Evolutionary conservation across 2,888 invertebrate genomes (phyloP), one percentile per base, ranked within the genome.

Genomic region (Lasioglossum oenotherae): DNA sequence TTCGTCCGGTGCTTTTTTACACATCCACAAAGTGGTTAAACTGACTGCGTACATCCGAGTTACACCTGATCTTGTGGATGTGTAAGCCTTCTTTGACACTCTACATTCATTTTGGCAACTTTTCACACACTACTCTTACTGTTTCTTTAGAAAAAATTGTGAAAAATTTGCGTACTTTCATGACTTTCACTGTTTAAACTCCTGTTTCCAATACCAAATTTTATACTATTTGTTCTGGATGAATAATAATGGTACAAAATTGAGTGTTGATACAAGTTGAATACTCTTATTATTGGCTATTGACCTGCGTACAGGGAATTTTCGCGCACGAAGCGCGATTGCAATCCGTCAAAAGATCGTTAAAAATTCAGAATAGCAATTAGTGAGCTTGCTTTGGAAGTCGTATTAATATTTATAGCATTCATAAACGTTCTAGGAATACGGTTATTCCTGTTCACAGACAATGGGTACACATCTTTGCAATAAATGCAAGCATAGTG

Each of bases 341-440:
- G 64, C 64, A 31, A 64, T 64, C 64, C 31, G 31, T 64, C 64
- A 64, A 16, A 64, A 64, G 31, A 8, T 31, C 5, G 3, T 31
- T 64, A 64, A 64, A 64, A 31, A 64, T 64, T 31, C 64, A 64
- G 64, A 64, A 64, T 64, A 31, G 64, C 64, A 64, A 64, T 19
- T 16, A 31, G 31, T 31, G 64, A 8, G 64, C 27, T 64, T 64
- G 64, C 6, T 31, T 64, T 31, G 31, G 16, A 31, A 64, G 16
- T 6, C 16, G 5, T 64, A 64, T 69, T 69, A 69, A 69, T 35
- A 69, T 38, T 69, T 69, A 38, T 38, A 19, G 38, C 19, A 35
- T 35, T 38, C 69, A 38, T 38, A 23, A 38, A 35, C 35, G 23
- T 69, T 69, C 35, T 10, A 69, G 35, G 23, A 19, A 38, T 69